These are phyloP conservation scores for Thaumetopoea pityocampa DNA, from an alignment of 1,140 invertebrate species.

Conservation along the genomic window DNA sequence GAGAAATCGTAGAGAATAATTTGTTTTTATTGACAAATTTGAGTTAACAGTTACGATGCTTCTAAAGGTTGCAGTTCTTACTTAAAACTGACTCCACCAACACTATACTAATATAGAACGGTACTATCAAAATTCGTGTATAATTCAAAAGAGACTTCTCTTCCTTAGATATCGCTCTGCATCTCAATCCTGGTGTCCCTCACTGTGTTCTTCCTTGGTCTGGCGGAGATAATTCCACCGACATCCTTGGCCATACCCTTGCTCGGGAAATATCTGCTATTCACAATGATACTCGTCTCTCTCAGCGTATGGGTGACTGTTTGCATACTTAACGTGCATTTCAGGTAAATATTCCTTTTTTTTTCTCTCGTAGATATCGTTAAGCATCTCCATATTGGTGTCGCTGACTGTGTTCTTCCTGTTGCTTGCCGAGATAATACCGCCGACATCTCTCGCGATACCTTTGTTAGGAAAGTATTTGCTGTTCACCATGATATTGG, in stretches of 20 bases:
- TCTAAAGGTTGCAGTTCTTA: too few species aligned
- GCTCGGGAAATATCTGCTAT: constrained; percentile 95
- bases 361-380: constrained; percentile 81
- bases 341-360: constrained; percentile 83
- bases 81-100: constrained; percentile 6
- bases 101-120: constrained; percentile 13
- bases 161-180: constrained; percentile 87
- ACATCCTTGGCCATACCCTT: constrained; percentile 97
- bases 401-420: constrained; percentile 99
- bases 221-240: constrained; percentile 98
- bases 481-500: constrained; percentile 98
- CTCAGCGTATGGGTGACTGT: constrained; percentile 97
- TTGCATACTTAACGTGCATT: constrained; percentile 97
- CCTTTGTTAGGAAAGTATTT: constrained; percentile 97
- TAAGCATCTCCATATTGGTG: constrained; percentile 98
- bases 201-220: constrained; percentile 97
- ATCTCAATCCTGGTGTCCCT: constrained; percentile 98
- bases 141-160: constrained; percentile 66
- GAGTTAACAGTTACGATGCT: too few species aligned
- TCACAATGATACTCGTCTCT: constrained; percentile 98
- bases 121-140: constrained; percentile 5
- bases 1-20: too few species aligned
- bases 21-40: too few species aligned
- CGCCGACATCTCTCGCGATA: constrained; percentile 96
- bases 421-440: constrained; percentile 97